Evolutionary conservation across 2,888 invertebrate species (phyloP), one percentile per base, ranked within the genome.

Genomic region (Drepanosiphum platanoidis): DNA sequence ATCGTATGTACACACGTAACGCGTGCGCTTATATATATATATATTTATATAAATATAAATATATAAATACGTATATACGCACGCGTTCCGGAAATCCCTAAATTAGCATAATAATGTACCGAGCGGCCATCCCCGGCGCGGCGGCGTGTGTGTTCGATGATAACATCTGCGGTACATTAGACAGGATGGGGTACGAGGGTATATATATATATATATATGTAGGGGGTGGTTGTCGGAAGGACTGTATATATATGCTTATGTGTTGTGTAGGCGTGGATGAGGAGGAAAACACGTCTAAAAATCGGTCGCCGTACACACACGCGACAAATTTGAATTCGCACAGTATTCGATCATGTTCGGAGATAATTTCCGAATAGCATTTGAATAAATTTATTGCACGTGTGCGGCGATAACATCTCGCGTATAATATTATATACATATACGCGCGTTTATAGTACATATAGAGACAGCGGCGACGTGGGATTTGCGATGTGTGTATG

Each of bases 51-150:
- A 5, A 52, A 52, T 52, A 52, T 18, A 18, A 46, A 27, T 11
- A 27, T 27, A 15, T 46, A n/a, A 32, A 46, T 32, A 7, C 22
- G 32, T 13, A 27, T n/a, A n/a, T 8, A 46, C 15, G 52, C 61
- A 27, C 66, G 72, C 36, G 52, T 84, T 39, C 68, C 58, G 58
- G 68, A 84, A 84, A 83, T 83, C 83, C 83, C 83, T 13, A 75
- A 75, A 84, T 84, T 84, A 84, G 34, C 84, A 84, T 84, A 84
- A 84, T 84, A 84, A 84, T 84, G 84, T 77, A 84, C 84, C 81
- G 39, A 27, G 30, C 58, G 66, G 58, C 83, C 75, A 32, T 74
- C 34, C 46, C 80, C 8, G 81, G 52, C 30, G 30, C 58, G n/a
- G 61, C 36, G 27, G 72, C 5, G 32, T 27, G 68, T 32, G 32